Conservation (phyloP, 1,140 invertebrate species). For the Zaprionus gabonicus region DNA sequence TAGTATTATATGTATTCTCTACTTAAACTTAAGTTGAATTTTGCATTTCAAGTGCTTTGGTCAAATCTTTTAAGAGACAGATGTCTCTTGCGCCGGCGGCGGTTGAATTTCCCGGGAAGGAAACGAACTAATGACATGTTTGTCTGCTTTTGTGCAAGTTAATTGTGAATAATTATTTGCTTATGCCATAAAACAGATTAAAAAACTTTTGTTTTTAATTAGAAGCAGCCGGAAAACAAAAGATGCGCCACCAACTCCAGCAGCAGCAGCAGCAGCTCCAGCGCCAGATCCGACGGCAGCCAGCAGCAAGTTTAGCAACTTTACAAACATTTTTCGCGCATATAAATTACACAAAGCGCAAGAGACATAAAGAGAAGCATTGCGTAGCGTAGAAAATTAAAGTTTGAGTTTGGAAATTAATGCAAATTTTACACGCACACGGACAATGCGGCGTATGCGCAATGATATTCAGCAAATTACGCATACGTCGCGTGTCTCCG, state of each 20-base stretch:
- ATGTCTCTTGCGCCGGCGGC: background rate
- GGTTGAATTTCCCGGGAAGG: slow-evolving; percentile 13
- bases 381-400: slow-evolving; percentile 60
- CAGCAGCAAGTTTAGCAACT: slow-evolving; percentile 65
- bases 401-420: slow-evolving; percentile 65
- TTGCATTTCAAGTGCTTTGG: background rate
- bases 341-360: slow-evolving; percentile 66
- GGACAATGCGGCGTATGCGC: slow-evolving; percentile 70
- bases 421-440: slow-evolving; percentile 54
- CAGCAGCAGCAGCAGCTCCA: background rate
- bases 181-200: slow-evolving; percentile 80
- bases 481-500: slow-evolving; percentile 43
- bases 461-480: slow-evolving; percentile 56
- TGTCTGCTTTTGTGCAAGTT: slow-evolving; percentile 53
- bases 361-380: slow-evolving; percentile 48
- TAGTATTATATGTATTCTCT: background rate
- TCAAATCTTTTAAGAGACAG: background rate
- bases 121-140: slow-evolving; percentile 33
- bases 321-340: slow-evolving; percentile 63
- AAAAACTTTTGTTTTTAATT: slow-evolving; percentile 83
- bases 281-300: slow-evolving; percentile 30
- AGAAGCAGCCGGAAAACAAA: slow-evolving; percentile 73
- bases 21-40: background rate
- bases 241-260: slow-evolving; percentile 35
- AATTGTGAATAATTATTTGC: slow-evolving; percentile 75